Base-by-base conservation (phyloP, 2,113 vertebrate species). In the Chinchilla lanigera region DNA sequence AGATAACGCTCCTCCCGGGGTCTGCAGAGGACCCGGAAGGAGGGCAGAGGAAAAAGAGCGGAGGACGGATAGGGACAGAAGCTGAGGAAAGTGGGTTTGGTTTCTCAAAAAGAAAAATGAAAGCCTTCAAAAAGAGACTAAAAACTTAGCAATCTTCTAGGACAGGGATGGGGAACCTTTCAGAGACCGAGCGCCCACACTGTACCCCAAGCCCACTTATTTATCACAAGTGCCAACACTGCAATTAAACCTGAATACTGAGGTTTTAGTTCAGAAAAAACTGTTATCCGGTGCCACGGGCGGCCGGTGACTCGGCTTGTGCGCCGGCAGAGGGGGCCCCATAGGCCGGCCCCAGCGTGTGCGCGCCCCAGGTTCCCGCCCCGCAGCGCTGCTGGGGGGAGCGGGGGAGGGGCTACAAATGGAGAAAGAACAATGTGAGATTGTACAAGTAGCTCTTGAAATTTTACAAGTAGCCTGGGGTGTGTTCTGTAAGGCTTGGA, bases 1-100 rank as follows among this genome's bases (percentile, higher is more conserved):
- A 16, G 12, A 10, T 0, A 22, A 24, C 20, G 4, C 7, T 35
- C 33, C 6, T 20, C 1, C 16, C 16, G 0, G 16, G 63, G 16
- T 33, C 58, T 38, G 30, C 0, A 67, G 84, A 22, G 63, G n/a
- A 60, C 47, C 28, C 41, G n/a, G 63, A 44, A 67, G 12, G 17
- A n/a, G 26, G 4, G 35, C 84, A 52, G 54, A 41, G 77, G 3
- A 12, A 16, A 47, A 3, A 5, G 16, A 7, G 28, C 38, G 2
- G 2, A 3, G 4, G 33, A 2, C 12, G 35, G 73, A 35, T 1
- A 8, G 38, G 35, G 19, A 2, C 28, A 44, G 24, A n/a, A 81
- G 33, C n/a, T 24, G 19, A 17, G 26, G 13, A 3, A 20, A 28
- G 11, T 3, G 3, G 33, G n/a, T 61, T 61, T 61, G 67, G 60